Base-by-base conservation (phyloP, 2,113 vertebrate genomes). In the Notothenia rossii region DNA sequence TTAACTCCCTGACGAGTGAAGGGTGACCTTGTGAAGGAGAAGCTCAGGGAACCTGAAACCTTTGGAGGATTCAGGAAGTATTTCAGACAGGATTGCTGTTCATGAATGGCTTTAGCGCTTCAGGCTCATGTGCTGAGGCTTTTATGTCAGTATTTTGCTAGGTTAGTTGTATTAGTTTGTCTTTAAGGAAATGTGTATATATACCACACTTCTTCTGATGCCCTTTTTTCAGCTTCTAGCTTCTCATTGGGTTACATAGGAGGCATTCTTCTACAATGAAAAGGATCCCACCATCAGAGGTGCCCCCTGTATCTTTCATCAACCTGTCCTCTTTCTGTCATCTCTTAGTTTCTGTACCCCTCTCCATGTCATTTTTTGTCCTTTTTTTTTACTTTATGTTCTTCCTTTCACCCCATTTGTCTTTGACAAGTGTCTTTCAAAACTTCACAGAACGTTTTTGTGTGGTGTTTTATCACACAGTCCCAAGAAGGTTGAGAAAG, bases 1-100 rank as follows among this genome's bases (percentile, higher is more conserved):
- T 60, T 15, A 88, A 86, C 43, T 85, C 89, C 82, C 88, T 45
- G 61, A 91, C 29, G 82, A 80, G 70, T 17, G 60, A 55, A 50
- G 29, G 58, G 48, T 85, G 89, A 91, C 90, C 72, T 83, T 83
- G 70, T 85, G 76, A 79, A 88, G 74, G 83, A 89, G 86, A 92
- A 72, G 46, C 76, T 80, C 65, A 15, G 66, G 78, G 45, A 85
- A 68, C 53, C 59, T 59, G 69, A 81, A 78, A 66, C 51, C 64
- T 62, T 72, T 3, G 9, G 65, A 78, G 81, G 63, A 76, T 75
- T 72, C 29, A 43, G 36, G 54, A 63, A 49, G 48, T 54, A 7
- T 63, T 29, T 14, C 11, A 67, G 43, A 8, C 58, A 48, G 51
- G 33, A 36, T 25, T 20, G 40, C 46, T 54, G 48, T 67, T 53